phyloP scores from a whole-genome alignment of 2,888 invertebrate species.

The Nemapogon koenigi region DNA sequence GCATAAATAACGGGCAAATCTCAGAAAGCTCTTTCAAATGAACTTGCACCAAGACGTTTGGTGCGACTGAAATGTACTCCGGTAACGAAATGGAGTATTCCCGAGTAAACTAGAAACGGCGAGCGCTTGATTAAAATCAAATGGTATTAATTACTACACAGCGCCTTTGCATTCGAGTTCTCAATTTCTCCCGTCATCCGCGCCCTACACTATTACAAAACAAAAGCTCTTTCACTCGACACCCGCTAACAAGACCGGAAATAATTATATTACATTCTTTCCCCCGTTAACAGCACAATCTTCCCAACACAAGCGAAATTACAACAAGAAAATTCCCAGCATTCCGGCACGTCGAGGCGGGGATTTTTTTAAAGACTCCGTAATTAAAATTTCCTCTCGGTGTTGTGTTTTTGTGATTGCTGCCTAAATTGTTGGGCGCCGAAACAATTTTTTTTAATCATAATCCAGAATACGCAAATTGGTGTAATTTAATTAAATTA shows the following conservation, averaged over 20 bases:
- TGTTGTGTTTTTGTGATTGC: too few species aligned
- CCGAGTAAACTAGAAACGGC: slow-evolving; percentile 2
- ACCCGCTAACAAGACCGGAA: slow-evolving; percentile 32
- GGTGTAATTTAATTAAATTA: too few species aligned
- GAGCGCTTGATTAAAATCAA: slow-evolving; percentile 6
- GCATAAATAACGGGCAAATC: too few species aligned
- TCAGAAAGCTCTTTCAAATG: too few species aligned
- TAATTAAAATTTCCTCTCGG: not conserved
- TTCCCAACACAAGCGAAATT: slow-evolving; percentile 30
- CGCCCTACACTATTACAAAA: slow-evolving; percentile 3
- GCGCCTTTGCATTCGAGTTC: not conserved
- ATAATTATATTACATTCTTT: slow-evolving; percentile 43
- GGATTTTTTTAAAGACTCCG: slow-evolving; percentile 5
- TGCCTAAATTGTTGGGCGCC: too few species aligned
- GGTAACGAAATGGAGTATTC: too few species aligned
- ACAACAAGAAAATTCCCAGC: slow-evolving; percentile 20
- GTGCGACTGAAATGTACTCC: too few species aligned
- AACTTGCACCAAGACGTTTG: too few species aligned
- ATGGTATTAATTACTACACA: slow-evolving; percentile 1
- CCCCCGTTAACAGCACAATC: slow-evolving; percentile 46
- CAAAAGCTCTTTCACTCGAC: slow-evolving; percentile 15
- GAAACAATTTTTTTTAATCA: too few species aligned
- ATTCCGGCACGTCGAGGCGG: slow-evolving; percentile 3
- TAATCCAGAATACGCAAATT: too few species aligned
- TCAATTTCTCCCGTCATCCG: slow-evolving; percentile 3